Evolutionary conservation across 2,797 vertebrate species (phyloP).

Genomic region (Nyctalus aviator): DNA sequence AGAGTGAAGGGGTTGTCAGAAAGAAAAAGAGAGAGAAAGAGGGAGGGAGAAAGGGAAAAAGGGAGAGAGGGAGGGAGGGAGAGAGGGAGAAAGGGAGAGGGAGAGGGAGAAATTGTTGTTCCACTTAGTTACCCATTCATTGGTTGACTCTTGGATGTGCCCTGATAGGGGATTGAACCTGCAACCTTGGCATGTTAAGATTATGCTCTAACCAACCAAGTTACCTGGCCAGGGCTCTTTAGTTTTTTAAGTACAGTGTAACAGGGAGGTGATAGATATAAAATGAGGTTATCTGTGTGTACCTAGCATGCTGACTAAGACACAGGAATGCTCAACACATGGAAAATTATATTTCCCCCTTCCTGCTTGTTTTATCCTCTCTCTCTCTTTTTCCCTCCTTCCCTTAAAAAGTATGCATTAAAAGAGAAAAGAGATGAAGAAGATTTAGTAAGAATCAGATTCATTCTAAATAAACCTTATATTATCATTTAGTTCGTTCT

Average conservation of each 20-base stretch:
- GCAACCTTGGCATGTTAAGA: background rate
- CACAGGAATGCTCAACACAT: background rate
- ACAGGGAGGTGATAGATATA: background rate
- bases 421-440: conserved; percentile 2
- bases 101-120: background rate
- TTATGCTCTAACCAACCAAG: background rate
- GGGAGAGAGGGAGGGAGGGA: too few species aligned
- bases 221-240: background rate
- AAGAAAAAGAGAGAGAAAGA: background rate
- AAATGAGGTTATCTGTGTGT: background rate
- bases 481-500: background rate
- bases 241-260: background rate
- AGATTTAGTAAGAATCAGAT: background rate
- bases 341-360: background rate
- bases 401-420: background rate
- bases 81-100: too few species aligned
- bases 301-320: background rate
- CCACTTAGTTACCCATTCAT: background rate
- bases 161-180: background rate
- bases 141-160: background rate
- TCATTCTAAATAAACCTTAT: background rate
- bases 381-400: background rate
- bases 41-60: background rate
- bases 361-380: background rate
- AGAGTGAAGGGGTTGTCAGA: background rate